Evolutionary conservation across 2,113 vertebrate genomes (phyloP), one percentile per base, ranked within the genome.

Genomic region (Neodontobutis hainanensis): DNA sequence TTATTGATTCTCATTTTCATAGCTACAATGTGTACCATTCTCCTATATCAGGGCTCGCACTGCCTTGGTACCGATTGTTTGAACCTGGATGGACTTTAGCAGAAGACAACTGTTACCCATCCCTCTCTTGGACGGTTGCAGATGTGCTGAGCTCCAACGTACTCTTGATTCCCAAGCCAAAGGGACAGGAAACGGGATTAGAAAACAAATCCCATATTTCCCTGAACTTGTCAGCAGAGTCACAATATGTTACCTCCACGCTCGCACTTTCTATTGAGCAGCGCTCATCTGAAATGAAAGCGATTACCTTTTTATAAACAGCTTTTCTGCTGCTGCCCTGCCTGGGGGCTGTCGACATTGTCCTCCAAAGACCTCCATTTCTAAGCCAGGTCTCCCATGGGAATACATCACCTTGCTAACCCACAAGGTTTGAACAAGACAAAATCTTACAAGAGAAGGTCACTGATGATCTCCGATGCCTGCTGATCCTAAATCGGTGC

Each of bases 141-240:
- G 59, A 67, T 73, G 52, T 56, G 55, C 60, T 73, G 61, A 70
- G 68, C 68, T 81, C 75, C 66, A 60, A 82, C 74, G 75, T 49
- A 40, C 52, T 69, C 16, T 69, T 42, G 55, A 82, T 90, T 90
- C 91, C 87, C 91, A 89, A 84, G 88, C 81, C 58, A 65, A 60
- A 74, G 75, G 82, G 75, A 85, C 88, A 91, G 91, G 91, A 93
- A 90, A 79, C 61, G 62, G 86, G 90, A 92, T 93, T 92, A 91
- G 64, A 51, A 38, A 66, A 68, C 71, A 85, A 89, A 83, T 69
- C 87, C 75, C 53, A 35, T 68, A 81, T 87, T 85, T 86, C 75
- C 79, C 79, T 36, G 53, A 27, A 67, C 75, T 60, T 83, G 77
- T 86, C 89, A 88, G 82, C 84, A 83, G 45, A 34, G 53, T 79